Percentiles rank a stretch among this genome's conserved stretches.
phyloP scores from a whole-genome alignment of 2,888 invertebrate genomes.

The Phengaris alcon region DNA sequence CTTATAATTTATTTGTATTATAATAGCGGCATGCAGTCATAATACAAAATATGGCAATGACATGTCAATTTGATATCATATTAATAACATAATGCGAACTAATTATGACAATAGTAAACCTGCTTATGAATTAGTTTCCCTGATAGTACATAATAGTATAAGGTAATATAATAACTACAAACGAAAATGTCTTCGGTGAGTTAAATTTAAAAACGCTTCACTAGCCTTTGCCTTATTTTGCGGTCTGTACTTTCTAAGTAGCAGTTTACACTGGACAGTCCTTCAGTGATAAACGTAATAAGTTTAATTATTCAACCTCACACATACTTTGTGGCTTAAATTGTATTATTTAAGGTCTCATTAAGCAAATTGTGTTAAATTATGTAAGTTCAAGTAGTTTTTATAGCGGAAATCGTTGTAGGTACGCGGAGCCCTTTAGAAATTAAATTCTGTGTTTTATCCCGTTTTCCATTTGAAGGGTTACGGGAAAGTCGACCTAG shows the following conservation, averaged over 20 bases:
- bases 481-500: background rate
- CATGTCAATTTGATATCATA: too few species aligned
- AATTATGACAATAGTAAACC: too few species aligned
- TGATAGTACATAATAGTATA: too few species aligned
- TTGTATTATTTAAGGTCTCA: conserved; percentile 18
- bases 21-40: too few species aligned
- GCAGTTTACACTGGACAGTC: background rate
- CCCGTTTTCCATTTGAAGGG: background rate
- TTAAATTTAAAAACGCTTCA: background rate
- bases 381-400: conserved; percentile 4
- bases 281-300: background rate
- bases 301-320: conserved; percentile 15
- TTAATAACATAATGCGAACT: too few species aligned
- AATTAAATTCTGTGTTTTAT: background rate
- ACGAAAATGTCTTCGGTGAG: too few species aligned
- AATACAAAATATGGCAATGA: too few species aligned
- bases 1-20: too few species aligned
- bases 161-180: too few species aligned
- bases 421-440: background rate
- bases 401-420: background rate
- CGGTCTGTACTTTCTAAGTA: background rate
- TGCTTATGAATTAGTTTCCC: too few species aligned
- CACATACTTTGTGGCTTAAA: background rate
- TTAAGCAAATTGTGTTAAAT: conserved; percentile 18
- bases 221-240: background rate